Conservation (phyloP, 2,888 invertebrate genomes). For the Drosophila kuntzei region DNA sequence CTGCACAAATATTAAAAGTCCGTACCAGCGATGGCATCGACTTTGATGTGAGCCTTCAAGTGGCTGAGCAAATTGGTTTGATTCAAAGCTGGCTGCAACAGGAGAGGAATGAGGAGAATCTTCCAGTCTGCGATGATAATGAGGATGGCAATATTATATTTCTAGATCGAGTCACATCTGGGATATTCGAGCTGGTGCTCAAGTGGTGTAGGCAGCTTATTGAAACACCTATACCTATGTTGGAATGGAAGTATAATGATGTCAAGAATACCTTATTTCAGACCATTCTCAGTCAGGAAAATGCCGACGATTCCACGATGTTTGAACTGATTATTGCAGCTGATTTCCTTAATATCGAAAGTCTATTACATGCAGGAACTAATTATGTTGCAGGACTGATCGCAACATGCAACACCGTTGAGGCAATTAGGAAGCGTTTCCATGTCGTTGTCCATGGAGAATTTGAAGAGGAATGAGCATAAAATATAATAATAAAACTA, state of each 20-base stretch:
- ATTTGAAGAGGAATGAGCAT: background rate
- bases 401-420: constrained; percentile 13
- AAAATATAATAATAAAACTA: background rate
- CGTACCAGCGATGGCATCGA: constrained; percentile 46
- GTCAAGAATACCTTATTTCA: background rate
- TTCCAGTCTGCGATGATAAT: background rate
- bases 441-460: constrained; percentile 11
- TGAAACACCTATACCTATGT: background rate
- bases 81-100: constrained; percentile 32
- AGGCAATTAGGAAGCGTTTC: constrained; percentile 42
- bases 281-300: background rate
- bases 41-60: constrained; percentile 18
- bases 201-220: constrained; percentile 31
- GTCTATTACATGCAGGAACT: constrained; percentile 30
- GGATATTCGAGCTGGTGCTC: constrained; percentile 34
- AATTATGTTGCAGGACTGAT: constrained; percentile 41
- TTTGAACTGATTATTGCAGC: constrained; percentile 51
- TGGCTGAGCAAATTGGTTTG: constrained; percentile 42
- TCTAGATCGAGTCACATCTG: constrained; percentile 22
- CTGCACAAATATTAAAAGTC: constrained; percentile 15
- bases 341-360: constrained; percentile 46
- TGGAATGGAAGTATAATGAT: no score
- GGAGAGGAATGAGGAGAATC: background rate
- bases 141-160: constrained; percentile 26
- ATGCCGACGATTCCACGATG: constrained; percentile 18